Evolutionary conservation across 2,113 vertebrate genomes (phyloP), one percentile per base, ranked within the genome.

Genomic region (Caretta caretta): DNA sequence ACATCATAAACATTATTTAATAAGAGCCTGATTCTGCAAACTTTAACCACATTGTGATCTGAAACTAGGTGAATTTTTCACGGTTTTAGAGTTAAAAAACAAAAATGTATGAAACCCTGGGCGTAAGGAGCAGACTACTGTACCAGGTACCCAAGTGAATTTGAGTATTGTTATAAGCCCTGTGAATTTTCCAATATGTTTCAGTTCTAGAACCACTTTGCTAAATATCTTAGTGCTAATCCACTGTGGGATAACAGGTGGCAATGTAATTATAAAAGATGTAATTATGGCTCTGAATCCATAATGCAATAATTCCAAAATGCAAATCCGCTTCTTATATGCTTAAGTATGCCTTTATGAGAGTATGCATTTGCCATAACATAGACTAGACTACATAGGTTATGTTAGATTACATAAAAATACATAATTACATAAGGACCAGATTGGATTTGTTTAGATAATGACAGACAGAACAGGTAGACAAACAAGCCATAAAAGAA

Each of bases 191-290:
- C 79, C 59, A 46, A 11, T 42, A 3, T 57, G 20, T 88, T 96
- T 96, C 53, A 87, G 10, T 88, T 93, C 35, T 90, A 86, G 57
- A 95, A 95, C 86, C 29, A 93, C 51, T 94, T 89, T 91, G 12
- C 75, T 78, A 38, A 88, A 88, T 83, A 49, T 88, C 76, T 95
- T 96, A 86, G 29, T 85, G n/a, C 6, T 96, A 96, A 96, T 95
- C 85, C 86, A 76, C 25, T 91, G 48, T 83, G 81, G 86, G 54
- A 90, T 92, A 95, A 90, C 48, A 93, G 20, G 56, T 85, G 92
- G 54, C 83, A 93, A 93, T 84, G 83, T 78, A 89, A 88, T 83
- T 91, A 42, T 17, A 90, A 90, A 80, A 94, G 56, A 91, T 91
- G 84, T 16, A 97, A 81, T 96, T 93, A 91, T 24, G 16, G 7